These are phyloP conservation scores for Tetragonula carbonaria DNA, from an alignment of 2,888 invertebrate genomes.

Conservation along the genomic window DNA sequence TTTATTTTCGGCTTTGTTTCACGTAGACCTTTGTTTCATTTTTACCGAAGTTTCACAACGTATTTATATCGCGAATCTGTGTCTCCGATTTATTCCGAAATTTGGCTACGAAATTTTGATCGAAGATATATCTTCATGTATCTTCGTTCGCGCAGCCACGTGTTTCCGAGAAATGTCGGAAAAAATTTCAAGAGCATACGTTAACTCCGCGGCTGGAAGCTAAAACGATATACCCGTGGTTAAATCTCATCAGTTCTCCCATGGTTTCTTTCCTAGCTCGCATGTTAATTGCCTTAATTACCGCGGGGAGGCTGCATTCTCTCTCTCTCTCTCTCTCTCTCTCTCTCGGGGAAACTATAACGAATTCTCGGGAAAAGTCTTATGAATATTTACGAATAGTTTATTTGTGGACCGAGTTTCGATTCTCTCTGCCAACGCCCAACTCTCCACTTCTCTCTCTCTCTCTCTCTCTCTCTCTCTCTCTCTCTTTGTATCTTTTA, in stretches of 20 bases:
- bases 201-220: conserved; percentile 27
- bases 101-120: too few species aligned
- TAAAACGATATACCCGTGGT: neutral
- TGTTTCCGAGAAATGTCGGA: conserved; percentile 16
- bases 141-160: too few species aligned
- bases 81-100: too few species aligned
- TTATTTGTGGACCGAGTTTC: conserved; percentile 70
- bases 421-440: conserved; percentile 48
- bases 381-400: conserved; percentile 78
- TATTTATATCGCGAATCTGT: too few species aligned
- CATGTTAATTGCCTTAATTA: conserved; percentile 74
- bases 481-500: neutral
- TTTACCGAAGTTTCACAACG: neutral
- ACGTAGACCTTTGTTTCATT: neutral
- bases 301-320: conserved; percentile 29
- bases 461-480: neutral
- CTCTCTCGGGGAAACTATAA: conserved; percentile 40
- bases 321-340: neutral
- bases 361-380: conserved; percentile 52
- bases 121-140: too few species aligned
- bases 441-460: neutral
- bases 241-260: conserved; percentile 8
- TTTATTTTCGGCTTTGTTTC: neutral
- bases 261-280: conserved; percentile 51
- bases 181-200: conserved; percentile 19